Conservation (phyloP, 2,113 vertebrate species). For the Clupea harengus region DNA sequence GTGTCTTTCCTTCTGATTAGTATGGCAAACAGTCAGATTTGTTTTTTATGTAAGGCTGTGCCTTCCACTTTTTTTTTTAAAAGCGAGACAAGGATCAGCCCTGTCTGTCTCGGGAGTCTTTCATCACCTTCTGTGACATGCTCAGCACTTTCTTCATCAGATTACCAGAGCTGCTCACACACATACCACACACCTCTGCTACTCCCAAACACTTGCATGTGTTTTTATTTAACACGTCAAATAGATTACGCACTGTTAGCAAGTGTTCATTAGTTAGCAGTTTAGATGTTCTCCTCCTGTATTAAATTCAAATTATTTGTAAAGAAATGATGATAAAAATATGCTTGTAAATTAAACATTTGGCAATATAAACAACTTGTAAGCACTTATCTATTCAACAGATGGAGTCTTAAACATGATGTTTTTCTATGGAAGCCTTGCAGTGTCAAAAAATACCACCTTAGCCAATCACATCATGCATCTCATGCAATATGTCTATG, state of each 20-base stretch:
- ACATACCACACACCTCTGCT: slow-evolving; percentile 1
- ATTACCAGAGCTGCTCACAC: background rate
- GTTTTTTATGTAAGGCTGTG: background rate
- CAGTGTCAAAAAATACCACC: background rate
- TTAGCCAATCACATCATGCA: background rate
- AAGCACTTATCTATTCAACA: background rate
- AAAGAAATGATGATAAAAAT: background rate
- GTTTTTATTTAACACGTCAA: background rate
- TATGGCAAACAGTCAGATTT: background rate
- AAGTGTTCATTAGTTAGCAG: background rate
- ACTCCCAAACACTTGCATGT: slow-evolving; percentile 20
- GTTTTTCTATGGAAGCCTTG: background rate
- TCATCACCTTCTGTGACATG: background rate
- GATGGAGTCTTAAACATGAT: background rate
- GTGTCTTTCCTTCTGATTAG: background rate
- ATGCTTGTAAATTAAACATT: background rate
- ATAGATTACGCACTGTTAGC: background rate
- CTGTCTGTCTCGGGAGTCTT: background rate
- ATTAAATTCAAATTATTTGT: background rate
- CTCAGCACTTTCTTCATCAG: slow-evolving; percentile 11
- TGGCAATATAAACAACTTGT: background rate
- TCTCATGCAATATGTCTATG: background rate
- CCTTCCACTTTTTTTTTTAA: background rate
- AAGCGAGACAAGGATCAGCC: background rate
- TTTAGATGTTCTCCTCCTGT: background rate